These are phyloP conservation scores for Oligia fasciuncula DNA, from an alignment of 2,888 invertebrate genomes.

Conservation along the genomic window DNA sequence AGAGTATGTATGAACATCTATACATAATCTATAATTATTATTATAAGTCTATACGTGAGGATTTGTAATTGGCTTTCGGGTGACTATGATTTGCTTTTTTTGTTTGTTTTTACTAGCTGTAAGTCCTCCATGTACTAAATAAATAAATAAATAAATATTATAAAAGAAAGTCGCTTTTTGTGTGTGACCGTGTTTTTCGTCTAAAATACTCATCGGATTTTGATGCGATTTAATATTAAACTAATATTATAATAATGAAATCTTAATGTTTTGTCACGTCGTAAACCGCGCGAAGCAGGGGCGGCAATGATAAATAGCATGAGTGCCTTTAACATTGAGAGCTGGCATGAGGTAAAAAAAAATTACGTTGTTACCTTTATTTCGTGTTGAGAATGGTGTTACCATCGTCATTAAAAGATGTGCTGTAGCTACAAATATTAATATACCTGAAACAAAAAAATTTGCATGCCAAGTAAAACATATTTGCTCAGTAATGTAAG, in stretches of 20 bases:
- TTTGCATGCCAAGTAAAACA: background rate
- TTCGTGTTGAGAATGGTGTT: slow-evolving; percentile 59
- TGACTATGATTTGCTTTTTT: too few species aligned
- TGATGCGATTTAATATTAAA: background rate
- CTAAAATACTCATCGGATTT: background rate
- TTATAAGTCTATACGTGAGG: too few species aligned
- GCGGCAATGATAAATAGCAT: background rate
- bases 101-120: too few species aligned
- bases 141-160: too few species aligned
- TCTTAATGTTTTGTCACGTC: background rate
- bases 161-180: background rate
- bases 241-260: background rate
- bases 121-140: too few species aligned
- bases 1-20: background rate
- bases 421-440: slow-evolving; percentile 75
- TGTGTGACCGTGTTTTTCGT: background rate
- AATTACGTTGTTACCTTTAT: slow-evolving; percentile 68
- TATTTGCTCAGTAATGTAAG: background rate
- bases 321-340: too few species aligned
- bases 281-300: background rate
- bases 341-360: too few species aligned
- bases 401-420: slow-evolving; percentile 75
- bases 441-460: slow-evolving; percentile 80
- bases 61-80: too few species aligned
- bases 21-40: too few species aligned